Evolutionary conservation across 2,113 vertebrate genomes (phyloP).

Genomic region (Nerophis ophidion): DNA sequence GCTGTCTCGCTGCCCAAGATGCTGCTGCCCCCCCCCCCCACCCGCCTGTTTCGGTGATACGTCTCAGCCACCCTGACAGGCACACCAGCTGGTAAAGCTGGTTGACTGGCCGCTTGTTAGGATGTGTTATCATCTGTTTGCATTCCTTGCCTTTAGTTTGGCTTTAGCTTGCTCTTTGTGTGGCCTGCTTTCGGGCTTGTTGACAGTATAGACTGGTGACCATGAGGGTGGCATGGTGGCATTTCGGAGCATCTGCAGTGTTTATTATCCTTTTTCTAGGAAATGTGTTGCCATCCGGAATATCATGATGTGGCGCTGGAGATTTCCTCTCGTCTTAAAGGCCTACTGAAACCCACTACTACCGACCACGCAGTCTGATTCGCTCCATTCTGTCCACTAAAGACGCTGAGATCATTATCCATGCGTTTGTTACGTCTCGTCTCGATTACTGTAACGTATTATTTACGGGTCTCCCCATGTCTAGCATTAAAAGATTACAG

Average conservation of each 20-base stretch:
- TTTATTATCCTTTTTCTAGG: constrained; percentile 13
- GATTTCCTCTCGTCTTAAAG: too few species aligned
- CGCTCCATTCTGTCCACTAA: too few species aligned
- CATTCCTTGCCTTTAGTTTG: constrained; percentile 19
- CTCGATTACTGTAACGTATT: too few species aligned
- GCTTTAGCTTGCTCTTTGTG: constrained; percentile 11
- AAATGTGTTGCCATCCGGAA: constrained; percentile 3
- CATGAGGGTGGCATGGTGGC: constrained; percentile 13
- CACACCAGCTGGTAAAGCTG: constrained; percentile 39
- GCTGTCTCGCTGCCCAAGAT: constrained; percentile 2
- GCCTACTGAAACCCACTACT: too few species aligned
- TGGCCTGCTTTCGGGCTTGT: constrained; percentile 27
- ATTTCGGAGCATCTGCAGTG: constrained; percentile 5
- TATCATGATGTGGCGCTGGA: too few species aligned
- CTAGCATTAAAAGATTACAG: too few species aligned
- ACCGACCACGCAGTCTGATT: too few species aligned
- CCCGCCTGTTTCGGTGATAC: constrained; percentile 31
- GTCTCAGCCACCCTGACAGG: constrained; percentile 29
- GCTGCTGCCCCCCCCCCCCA: constrained; percentile 26
- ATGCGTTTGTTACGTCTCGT: too few species aligned
- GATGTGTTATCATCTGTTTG: constrained; percentile 24
- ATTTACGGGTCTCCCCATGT: too few species aligned
- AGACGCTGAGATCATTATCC: too few species aligned
- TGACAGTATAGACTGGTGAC: constrained; percentile 11
- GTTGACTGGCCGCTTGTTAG: constrained; percentile 31